Conservation (phyloP, 2,888 invertebrate species). For the Steinernema carpocapsae region DNA sequence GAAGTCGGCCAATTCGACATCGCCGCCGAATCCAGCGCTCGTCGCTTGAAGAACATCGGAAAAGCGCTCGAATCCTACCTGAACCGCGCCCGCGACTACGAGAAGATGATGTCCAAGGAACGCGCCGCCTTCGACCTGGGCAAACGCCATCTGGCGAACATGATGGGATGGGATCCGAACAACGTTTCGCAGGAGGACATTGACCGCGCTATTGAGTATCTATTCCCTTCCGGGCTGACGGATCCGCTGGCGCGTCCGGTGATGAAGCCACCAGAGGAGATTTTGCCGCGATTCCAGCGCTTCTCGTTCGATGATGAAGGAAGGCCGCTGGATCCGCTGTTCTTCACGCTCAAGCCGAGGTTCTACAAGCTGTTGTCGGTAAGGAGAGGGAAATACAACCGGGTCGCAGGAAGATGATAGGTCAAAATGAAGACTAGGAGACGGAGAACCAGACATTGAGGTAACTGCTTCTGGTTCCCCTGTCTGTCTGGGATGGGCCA, state of each 20-base stretch:
- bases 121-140: slow-evolving; percentile 84
- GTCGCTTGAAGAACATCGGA: slow-evolving; percentile 53
- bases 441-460: background rate
- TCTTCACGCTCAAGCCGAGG: slow-evolving; percentile 87
- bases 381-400: slow-evolving; percentile 57
- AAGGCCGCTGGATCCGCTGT: slow-evolving; percentile 86
- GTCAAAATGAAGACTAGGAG: slow-evolving; percentile 1
- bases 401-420: background rate
- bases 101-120: slow-evolving; percentile 46
- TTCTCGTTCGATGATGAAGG: slow-evolving; percentile 76
- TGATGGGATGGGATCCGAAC: slow-evolving; percentile 86
- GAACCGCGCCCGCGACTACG: slow-evolving; percentile 44
- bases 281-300: slow-evolving; percentile 68
- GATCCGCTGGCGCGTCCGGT: slow-evolving; percentile 84
- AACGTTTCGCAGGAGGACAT: slow-evolving; percentile 65
- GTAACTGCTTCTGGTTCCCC: no score
- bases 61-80: slow-evolving; percentile 60
- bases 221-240: slow-evolving; percentile 92
- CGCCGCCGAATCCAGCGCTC: background rate
- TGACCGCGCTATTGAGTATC: slow-evolving; percentile 83
- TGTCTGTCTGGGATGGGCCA: no score
- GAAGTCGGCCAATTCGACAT: background rate
- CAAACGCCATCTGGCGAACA: slow-evolving; percentile 92
- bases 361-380: slow-evolving; percentile 84
- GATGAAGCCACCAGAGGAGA: slow-evolving; percentile 85